Percentiles rank a stretch among this genome's conserved stretches.
Evolutionary conservation across 1,140 invertebrate species (phyloP).

Genomic region (Leptopilina clavipes): DNA sequence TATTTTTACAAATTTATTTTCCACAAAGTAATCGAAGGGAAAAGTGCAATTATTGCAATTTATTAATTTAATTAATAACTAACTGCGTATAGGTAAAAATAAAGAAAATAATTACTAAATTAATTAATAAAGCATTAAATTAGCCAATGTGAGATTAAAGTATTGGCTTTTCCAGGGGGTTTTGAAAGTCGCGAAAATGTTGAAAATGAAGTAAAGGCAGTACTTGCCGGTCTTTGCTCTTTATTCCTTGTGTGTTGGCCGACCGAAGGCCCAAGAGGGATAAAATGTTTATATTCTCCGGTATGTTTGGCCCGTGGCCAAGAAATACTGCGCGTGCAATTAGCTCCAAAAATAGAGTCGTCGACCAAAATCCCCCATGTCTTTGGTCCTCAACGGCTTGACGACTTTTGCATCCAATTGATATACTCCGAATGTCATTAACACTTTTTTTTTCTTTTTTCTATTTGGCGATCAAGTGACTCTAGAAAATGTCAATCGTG

Average conservation of each 20-base stretch:
- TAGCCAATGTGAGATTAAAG: not conserved
- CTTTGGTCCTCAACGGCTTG: constrained; percentile 46
- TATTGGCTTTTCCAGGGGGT: not conserved
- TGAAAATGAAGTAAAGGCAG: constrained; percentile 29
- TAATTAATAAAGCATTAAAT: too few relatives aligned
- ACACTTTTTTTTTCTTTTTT: too few relatives aligned
- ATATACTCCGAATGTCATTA: not conserved
- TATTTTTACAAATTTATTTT: not conserved
- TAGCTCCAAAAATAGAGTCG: constrained; percentile 68
- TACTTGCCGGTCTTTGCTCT: constrained; percentile 46
- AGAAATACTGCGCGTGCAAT: constrained; percentile 71
- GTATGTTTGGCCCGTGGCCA: constrained; percentile 67
- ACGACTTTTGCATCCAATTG: constrained; percentile 37
- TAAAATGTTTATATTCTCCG: constrained; percentile 68
- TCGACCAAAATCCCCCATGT: constrained; percentile 70
- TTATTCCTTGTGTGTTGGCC: constrained; percentile 58
- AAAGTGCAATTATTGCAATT: too few relatives aligned
- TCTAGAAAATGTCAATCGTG: not conserved
- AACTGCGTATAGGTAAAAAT: too few relatives aligned
- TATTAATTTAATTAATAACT: too few relatives aligned
- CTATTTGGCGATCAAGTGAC: not conserved
- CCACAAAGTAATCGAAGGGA: too few relatives aligned
- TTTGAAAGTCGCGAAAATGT: constrained; percentile 21
- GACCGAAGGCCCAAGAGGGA: constrained; percentile 62
- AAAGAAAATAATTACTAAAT: too few relatives aligned